A percentile compares a stretch with the other conserved stretches of the same genome.
These are phyloP conservation scores for Alouatta palliata DNA, from an alignment of 2,113 vertebrate species.

Conservation along the genomic window DNA sequence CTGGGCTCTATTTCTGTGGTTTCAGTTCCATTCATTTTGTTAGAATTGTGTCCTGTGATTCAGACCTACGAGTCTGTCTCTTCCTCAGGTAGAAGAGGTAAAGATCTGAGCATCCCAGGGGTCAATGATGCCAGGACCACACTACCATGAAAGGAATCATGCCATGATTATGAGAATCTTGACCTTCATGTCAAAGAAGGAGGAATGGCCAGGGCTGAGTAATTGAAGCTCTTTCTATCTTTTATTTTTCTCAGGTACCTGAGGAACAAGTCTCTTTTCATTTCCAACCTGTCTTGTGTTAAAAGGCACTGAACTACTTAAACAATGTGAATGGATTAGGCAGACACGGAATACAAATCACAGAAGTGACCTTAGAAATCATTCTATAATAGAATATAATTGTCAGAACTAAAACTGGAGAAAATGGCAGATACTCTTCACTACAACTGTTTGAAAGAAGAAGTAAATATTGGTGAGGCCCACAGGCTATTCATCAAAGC, in stretches of 20 bases:
- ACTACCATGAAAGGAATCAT: background rate
- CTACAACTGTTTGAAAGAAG: background rate
- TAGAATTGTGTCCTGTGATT: background rate
- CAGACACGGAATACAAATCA: background rate
- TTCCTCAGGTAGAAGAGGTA: background rate
- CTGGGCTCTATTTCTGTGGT: background rate
- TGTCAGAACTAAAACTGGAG: background rate
- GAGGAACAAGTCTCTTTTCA: background rate
- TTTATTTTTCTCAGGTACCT: background rate
- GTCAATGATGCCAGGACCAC: background rate
- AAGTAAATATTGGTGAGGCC: background rate
- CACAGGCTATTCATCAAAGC: background rate
- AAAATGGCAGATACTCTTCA: background rate
- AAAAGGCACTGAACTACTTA: background rate
- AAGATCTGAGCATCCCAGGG: background rate
- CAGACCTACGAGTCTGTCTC: background rate
- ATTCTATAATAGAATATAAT: background rate
- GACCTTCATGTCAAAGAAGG: background rate
- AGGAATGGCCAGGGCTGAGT: background rate
- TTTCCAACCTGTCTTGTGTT: background rate
- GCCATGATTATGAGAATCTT: background rate
- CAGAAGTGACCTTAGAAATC: slow-evolving; percentile 1
- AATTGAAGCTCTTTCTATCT: background rate
- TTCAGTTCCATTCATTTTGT: background rate
- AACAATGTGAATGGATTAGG: background rate